Evolutionary conservation across 1,140 invertebrate genomes (phyloP), one percentile per base, ranked within the genome.

Genomic region (Brachionus manjavacas): DNA sequence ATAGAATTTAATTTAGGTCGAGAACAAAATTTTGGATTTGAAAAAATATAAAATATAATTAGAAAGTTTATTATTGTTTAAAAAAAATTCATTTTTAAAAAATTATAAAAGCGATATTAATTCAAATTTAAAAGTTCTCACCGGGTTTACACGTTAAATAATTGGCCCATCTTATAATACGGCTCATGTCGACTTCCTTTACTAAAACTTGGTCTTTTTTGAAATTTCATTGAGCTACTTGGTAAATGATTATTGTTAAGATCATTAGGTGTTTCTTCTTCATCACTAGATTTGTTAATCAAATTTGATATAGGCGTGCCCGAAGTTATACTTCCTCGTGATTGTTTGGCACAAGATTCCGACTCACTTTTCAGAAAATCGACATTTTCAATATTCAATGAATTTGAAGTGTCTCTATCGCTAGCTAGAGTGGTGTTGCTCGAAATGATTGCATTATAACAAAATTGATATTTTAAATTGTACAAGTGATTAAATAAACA

Each of bases 171-270:
- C 20, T 60, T 76, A 49, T 76, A 52, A 76, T 70, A 70, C 16
- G 72, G 72, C 72, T 76, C 72, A 76, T 76, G 72, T 25, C 68
- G 68, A 72, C 72, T 76, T 14, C 72, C 72, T 25, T 76, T 76
- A 49, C 39, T 76, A 72, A 72, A 72, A 49, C 72, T 76, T 23
- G 72, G 43, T 49, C 72, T 76, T 35, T 49, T 76, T 49, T 76
- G 41, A 76, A 49, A 76, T 41, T 74, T 74, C 39, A 74, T 43
- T 72, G 68, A 72, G 39, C 39, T 72, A 72, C 31, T 39, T 16
- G 68, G 68, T 20, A 76, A 49, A 25, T 46, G 72, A 49, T 76
- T 76, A 28, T 76, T 76, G n/a, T 76, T 76, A 4, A 49, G 3
- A 76, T 76, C 72, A 76, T 49, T 49, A n/a, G 16, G 16, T 43